A percentile compares a stretch with the other conserved stretches of the same genome.
Conservation (phyloP, 2,888 invertebrate species). For the Lymantria dispar region DNA sequence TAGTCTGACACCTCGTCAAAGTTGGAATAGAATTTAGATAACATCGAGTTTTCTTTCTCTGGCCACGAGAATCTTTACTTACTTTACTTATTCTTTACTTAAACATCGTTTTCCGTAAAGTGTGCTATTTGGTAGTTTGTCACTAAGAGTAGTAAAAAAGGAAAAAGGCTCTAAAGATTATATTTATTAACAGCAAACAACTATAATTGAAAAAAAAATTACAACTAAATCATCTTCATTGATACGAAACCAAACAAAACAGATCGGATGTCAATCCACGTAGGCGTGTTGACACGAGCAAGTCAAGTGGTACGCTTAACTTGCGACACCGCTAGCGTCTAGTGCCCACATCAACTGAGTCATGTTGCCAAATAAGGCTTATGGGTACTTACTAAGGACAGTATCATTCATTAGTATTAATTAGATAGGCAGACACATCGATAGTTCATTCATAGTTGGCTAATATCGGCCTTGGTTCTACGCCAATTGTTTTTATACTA, state of each 20-base stretch:
- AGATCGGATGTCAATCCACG: slow-evolving; percentile 44
- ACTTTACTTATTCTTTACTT: no score
- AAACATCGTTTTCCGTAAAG: no score
- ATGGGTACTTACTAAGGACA: slow-evolving; percentile 7
- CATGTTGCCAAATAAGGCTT: slow-evolving; percentile 19
- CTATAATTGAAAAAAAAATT: background rate
- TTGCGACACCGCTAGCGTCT: slow-evolving; percentile 34
- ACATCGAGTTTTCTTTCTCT: no score
- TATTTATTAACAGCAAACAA: background rate
- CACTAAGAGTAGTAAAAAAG: no score
- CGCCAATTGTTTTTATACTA: background rate
- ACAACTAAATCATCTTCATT: slow-evolving; percentile 5
- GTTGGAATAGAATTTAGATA: no score
- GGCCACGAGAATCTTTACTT: no score
- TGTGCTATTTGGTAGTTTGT: no score
- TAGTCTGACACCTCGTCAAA: no score
- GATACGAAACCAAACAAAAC: slow-evolving; percentile 10
- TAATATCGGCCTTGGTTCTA: slow-evolving; percentile 2
- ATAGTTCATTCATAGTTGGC: slow-evolving; percentile 5
- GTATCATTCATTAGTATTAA: slow-evolving; percentile 10
- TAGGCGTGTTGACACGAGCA: slow-evolving; percentile 58
- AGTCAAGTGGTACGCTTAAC: slow-evolving; percentile 59
- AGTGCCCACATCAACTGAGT: slow-evolving; percentile 38
- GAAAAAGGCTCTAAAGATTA: no score
- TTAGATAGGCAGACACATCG: slow-evolving; percentile 7